A percentile compares a stretch with the other conserved stretches of the same genome.
Conservation (phyloP, 1,140 invertebrate genomes). For the Colletes gigas region DNA sequence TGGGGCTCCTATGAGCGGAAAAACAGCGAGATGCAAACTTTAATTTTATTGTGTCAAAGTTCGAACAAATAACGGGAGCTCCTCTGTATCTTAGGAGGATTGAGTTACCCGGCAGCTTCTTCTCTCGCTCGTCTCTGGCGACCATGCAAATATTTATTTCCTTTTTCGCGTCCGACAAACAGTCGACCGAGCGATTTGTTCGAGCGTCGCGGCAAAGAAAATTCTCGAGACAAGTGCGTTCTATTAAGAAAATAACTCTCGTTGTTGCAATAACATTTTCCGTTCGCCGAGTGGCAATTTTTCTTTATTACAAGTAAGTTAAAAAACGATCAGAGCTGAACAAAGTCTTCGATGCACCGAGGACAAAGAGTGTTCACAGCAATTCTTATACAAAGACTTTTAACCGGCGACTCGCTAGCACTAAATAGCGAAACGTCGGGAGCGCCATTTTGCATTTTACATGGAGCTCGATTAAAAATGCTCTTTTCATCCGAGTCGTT, state of each 20-base stretch:
- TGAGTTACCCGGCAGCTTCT: conserved; percentile 29
- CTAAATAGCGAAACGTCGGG: not conserved
- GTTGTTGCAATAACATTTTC: no score
- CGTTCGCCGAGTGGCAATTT: not conserved
- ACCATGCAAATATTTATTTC: conserved; percentile 65
- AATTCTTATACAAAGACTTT: not conserved
- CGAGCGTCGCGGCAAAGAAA: not conserved
- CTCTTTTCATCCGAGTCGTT: conserved; percentile 11
- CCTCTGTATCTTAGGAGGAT: conserved; percentile 53
- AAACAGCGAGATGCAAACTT: conserved; percentile 49
- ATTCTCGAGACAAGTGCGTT: not conserved
- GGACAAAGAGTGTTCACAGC: not conserved
- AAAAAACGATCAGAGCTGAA: no score
- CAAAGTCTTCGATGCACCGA: not conserved
- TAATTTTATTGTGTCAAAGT: conserved; percentile 59
- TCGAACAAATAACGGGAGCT: conserved; percentile 58
- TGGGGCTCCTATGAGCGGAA: conserved; percentile 36
- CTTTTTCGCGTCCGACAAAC: conserved; percentile 23
- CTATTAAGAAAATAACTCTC: not conserved
- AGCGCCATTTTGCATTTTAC: conserved; percentile 15
- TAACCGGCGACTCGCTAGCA: not conserved
- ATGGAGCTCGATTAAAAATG: conserved; percentile 15
- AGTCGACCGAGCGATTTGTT: not conserved
- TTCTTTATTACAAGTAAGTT: no score
- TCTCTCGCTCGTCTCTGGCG: conserved; percentile 19